Conservation (phyloP, 1,140 invertebrate species). For the Pentalonia nigronervosa region DNA sequence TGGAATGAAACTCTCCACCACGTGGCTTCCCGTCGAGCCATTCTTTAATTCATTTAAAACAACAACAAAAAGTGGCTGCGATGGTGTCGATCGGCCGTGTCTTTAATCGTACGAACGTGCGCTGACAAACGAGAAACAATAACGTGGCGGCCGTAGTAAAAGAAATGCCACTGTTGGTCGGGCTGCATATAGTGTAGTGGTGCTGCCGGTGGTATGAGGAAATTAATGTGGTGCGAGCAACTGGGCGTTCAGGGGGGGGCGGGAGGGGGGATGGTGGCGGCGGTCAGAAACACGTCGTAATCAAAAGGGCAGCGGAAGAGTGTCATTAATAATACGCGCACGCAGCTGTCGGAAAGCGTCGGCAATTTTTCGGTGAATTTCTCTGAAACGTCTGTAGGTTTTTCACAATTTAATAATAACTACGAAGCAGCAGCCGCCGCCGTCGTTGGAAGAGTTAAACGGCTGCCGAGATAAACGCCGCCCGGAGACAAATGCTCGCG, state of each 20-base stretch:
- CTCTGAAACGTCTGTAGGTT: background rate
- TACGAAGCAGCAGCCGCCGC: background rate
- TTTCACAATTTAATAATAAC: constrained; percentile 25
- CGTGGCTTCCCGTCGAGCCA: background rate
- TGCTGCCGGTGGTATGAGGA: background rate
- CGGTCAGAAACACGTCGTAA: constrained; percentile 17
- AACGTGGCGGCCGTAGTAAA: background rate
- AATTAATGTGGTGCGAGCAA: background rate
- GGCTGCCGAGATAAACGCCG: constrained; percentile 35
- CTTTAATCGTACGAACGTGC: background rate
- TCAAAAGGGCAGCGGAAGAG: constrained; percentile 6
- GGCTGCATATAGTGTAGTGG: background rate
- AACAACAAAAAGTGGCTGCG: background rate
- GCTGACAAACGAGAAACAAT: background rate
- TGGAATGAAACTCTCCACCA: background rate
- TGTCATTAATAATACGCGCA: constrained; percentile 28
- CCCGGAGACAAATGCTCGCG: constrained; percentile 1
- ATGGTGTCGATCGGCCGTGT: background rate
- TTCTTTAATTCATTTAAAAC: background rate
- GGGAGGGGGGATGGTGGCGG: too few relatives aligned
- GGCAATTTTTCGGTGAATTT: constrained; percentile 8
- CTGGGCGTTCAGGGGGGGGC: background rate
- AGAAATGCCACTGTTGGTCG: background rate
- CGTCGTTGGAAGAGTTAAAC: background rate
- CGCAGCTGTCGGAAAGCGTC: background rate